phyloP scores from a whole-genome alignment of 2,888 invertebrate genomes.

The Conomelus anceps region DNA sequence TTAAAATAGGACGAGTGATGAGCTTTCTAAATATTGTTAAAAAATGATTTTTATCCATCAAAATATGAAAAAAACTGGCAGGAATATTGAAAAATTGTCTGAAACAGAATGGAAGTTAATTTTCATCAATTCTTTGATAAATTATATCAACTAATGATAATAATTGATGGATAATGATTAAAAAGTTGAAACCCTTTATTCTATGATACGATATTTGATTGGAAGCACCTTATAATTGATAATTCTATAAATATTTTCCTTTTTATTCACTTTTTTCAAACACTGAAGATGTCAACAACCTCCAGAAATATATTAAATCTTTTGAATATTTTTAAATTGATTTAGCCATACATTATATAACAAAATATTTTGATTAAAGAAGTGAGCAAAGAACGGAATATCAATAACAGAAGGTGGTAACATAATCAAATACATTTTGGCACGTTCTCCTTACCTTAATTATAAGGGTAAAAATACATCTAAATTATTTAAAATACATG shows the following conservation, averaged over 20 bases:
- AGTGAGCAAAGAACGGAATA: neutral
- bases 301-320: no score
- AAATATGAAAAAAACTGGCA: neutral
- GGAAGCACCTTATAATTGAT: neutral
- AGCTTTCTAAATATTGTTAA: neutral
- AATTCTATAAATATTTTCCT: neutral
- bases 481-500: neutral
- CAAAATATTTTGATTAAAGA: no score
- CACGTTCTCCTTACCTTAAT: neutral
- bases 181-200: neutral
- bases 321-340: no score
- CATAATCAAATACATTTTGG: neutral
- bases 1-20: neutral
- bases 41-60: neutral
- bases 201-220: neutral
- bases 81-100: neutral
- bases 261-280: neutral
- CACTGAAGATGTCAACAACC: no score
- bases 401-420: neutral
- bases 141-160: no score
- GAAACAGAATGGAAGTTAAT: no score
- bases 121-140: no score
- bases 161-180: neutral
- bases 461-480: neutral
- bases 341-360: no score